Conservation (phyloP, 2,888 invertebrate species). For the Rhamnusium bicolor region DNA sequence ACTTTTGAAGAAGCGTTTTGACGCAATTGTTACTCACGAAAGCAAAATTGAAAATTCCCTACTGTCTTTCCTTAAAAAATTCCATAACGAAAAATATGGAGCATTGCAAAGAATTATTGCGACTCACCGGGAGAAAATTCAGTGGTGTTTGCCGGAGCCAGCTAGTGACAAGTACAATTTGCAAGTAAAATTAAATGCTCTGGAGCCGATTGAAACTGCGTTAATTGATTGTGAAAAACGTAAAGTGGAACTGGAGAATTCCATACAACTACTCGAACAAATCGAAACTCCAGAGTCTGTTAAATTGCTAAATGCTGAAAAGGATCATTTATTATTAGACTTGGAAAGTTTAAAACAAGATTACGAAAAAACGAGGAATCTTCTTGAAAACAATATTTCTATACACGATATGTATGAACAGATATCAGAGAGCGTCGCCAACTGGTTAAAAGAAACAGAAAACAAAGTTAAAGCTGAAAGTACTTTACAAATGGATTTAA, state of each 20-base stretch:
- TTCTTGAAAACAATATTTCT: conserved; percentile 80
- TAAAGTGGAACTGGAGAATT: conserved; percentile 80
- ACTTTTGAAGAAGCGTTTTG: conserved; percentile 87
- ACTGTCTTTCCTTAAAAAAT: conserved; percentile 87
- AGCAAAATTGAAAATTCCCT: conserved; percentile 87
- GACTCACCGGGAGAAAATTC: conserved; percentile 89
- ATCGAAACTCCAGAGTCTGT: conserved; percentile 83
- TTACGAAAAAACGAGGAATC: conserved; percentile 79
- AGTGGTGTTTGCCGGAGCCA: conserved; percentile 92
- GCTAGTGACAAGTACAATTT: conserved; percentile 93
- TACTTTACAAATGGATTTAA: conserved; percentile 79
- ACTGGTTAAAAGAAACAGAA: conserved; percentile 87
- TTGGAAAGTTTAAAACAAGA: conserved; percentile 80
- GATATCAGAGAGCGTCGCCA: conserved; percentile 81
- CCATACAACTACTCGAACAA: conserved; percentile 80
- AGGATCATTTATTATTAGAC: conserved; percentile 80
- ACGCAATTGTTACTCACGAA: conserved; percentile 83
- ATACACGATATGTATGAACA: conserved; percentile 88
- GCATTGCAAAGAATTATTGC: conserved; percentile 86
- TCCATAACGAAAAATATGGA: conserved; percentile 87
- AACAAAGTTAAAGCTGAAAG: conserved; percentile 83
- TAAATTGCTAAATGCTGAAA: conserved; percentile 79
- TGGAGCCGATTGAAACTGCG: conserved; percentile 83
- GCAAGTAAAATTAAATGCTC: conserved; percentile 89
- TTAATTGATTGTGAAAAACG: conserved; percentile 81